Evolutionary conservation across 2,888 invertebrate species (phyloP).

Genomic region (Calliphora vomitoria): DNA sequence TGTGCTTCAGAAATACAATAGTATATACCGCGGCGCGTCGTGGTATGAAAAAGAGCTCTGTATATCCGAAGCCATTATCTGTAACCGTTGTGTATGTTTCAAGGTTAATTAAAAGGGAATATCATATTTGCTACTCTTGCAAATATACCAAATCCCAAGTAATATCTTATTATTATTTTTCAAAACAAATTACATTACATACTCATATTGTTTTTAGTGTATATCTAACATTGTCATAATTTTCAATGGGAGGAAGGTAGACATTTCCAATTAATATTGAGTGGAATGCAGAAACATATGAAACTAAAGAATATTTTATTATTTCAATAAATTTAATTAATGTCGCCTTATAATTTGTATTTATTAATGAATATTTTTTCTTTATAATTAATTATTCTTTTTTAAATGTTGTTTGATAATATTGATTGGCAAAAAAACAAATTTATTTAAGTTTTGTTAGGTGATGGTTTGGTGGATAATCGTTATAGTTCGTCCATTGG

Average conservation of each 20-base stretch:
- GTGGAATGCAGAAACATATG: not conserved
- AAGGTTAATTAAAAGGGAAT: too few relatives aligned
- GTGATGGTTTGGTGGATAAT: slow-evolving; percentile 79
- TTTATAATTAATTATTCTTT: slow-evolving; percentile 34
- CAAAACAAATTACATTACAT: not conserved
- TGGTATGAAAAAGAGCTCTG: too few relatives aligned
- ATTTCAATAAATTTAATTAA: slow-evolving; percentile 13
- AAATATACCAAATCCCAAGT: not conserved
- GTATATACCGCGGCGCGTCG: too few relatives aligned
- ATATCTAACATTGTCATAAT: not conserved
- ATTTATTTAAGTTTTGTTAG: slow-evolving; percentile 79
- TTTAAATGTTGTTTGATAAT: slow-evolving; percentile 56
- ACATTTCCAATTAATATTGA: not conserved
- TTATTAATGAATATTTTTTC: slow-evolving; percentile 53
- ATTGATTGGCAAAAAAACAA: slow-evolving; percentile 64
- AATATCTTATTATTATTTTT: not conserved
- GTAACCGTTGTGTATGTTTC: too few relatives aligned
- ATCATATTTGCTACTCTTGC: too few relatives aligned
- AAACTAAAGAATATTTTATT: slow-evolving; percentile 21
- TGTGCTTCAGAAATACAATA: too few relatives aligned
- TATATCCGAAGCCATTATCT: too few relatives aligned
- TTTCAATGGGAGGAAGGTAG: not conserved
- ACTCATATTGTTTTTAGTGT: not conserved
- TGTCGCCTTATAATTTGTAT: slow-evolving; percentile 20
- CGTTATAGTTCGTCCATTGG: slow-evolving; percentile 79